phyloP scores from a whole-genome alignment of 2,797 vertebrate genomes.

The Lemur catta region DNA sequence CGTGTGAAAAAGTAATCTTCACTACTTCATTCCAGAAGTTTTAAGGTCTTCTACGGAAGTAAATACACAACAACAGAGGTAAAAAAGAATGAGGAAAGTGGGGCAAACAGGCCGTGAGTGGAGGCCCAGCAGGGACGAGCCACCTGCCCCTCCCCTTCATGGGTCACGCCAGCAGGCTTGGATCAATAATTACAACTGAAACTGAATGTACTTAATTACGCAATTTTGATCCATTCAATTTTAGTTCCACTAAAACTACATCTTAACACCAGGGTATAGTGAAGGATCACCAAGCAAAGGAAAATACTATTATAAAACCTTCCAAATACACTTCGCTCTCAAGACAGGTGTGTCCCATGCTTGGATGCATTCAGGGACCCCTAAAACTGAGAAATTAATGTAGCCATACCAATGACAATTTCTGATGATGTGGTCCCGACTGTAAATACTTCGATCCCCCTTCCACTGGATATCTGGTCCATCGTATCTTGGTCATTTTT shows the following conservation, averaged over 20 bases:
- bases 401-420: fast-evolving
- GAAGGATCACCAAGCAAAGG: background rate
- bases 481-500: background rate
- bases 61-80: background rate
- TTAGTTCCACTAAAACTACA: conserved; percentile 1
- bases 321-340: background rate
- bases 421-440: background rate
- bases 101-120: background rate
- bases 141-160: background rate
- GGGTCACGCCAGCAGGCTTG: background rate
- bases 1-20: background rate
- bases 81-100: background rate
- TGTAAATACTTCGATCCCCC: fast-evolving
- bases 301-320: background rate
- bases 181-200: background rate
- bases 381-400: background rate
- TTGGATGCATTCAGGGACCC: background rate
- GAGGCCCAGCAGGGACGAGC: background rate
- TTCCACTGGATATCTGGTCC: background rate
- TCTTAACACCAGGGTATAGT: background rate
- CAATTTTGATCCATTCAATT: background rate
- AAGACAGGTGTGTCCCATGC: background rate
- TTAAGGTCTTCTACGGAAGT: background rate
- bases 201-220: background rate
- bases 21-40: background rate